These are phyloP conservation scores for Scolopax mira DNA, from an alignment of 2,113 vertebrate genomes.

Conservation along the genomic window DNA sequence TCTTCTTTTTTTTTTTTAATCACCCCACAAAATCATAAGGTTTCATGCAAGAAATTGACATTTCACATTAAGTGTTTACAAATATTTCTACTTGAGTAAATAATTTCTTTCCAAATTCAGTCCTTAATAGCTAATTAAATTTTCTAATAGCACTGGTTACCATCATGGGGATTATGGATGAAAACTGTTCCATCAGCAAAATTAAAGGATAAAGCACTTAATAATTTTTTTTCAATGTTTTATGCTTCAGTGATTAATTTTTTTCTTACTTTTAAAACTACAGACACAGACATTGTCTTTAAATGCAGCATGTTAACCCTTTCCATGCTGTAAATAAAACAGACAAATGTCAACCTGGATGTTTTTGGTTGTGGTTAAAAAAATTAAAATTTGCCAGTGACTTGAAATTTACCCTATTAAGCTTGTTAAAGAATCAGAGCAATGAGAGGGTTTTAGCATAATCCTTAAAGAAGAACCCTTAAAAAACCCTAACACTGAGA, in stretches of 20 bases:
- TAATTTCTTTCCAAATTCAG: slow-evolving; percentile 49
- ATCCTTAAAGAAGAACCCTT: neutral
- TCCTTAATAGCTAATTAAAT: slow-evolving; percentile 68
- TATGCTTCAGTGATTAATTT: slow-evolving; percentile 33
- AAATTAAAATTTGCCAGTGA: neutral
- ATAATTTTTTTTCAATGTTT: slow-evolving; percentile 17
- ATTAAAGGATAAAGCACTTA: slow-evolving; percentile 61
- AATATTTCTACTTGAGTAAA: slow-evolving; percentile 54
- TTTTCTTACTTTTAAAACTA: neutral
- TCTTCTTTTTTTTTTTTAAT: neutral
- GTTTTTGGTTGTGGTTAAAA: neutral
- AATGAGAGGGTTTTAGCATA: neutral
- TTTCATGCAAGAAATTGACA: slow-evolving; percentile 37
- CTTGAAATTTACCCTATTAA: neutral
- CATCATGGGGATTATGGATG: slow-evolving; percentile 46
- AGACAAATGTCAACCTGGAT: neutral
- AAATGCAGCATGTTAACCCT: neutral
- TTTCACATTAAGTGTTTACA: slow-evolving; percentile 24
- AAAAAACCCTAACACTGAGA: neutral
- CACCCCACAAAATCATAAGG: neutral
- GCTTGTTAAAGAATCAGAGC: neutral
- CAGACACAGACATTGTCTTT: neutral
- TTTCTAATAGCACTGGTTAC: slow-evolving; percentile 58
- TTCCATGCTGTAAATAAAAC: neutral
- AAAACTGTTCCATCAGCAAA: slow-evolving; percentile 68